phyloP scores from a whole-genome alignment of 1,140 invertebrate species.

The Lasaia peninsularis region DNA sequence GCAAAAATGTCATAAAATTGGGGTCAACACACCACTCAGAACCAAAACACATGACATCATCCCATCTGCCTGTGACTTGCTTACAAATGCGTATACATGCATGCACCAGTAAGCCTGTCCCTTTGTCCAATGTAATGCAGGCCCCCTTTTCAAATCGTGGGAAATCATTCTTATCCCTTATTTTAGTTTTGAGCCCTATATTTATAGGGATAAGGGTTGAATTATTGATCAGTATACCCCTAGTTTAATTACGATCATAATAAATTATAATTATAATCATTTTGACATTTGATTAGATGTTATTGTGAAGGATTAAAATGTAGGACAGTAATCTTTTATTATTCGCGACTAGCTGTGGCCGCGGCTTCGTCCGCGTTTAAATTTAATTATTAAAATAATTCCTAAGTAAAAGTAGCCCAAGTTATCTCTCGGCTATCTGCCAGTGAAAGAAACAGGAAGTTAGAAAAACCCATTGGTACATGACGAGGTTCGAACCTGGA shows the following conservation, averaged over 20 bases:
- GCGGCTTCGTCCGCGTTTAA: no score
- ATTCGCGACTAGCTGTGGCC: not conserved
- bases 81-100: conserved; percentile 13
- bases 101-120: conserved; percentile 31
- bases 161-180: conserved; percentile 47
- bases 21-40: conserved; percentile 28
- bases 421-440: no score
- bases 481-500: no score
- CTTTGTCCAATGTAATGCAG: conserved; percentile 43
- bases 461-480: no score
- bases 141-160: conserved; percentile 54
- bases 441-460: no score
- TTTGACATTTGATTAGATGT: not conserved
- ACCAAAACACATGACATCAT: conserved; percentile 4
- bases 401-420: no score
- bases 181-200: conserved; percentile 30
- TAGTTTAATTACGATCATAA: conserved; percentile 11
- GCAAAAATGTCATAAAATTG: no score
- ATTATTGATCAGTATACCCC: conserved; percentile 2
- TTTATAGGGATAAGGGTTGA: conserved; percentile 27
- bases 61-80: conserved; percentile 10
- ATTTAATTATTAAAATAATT: no score
- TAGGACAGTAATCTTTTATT: no score
- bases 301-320: not conserved
- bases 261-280: conserved; percentile 14